Base-by-base conservation (phyloP, 2,888 invertebrate genomes). In the Hydropsyche betteni region DNA sequence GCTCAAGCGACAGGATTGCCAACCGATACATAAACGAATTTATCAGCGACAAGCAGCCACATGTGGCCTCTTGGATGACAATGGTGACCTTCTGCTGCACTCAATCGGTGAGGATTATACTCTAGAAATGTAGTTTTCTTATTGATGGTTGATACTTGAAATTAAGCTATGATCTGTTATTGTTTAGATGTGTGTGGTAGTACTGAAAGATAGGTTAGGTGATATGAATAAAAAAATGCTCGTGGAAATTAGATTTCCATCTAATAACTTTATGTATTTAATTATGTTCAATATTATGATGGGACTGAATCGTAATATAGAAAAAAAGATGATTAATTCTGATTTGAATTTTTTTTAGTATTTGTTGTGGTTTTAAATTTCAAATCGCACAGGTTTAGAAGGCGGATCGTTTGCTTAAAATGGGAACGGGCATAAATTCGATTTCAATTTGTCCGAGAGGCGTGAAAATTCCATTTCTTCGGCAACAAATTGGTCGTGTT, bases 11-110 rank as follows among this genome's bases (percentile, higher is more conserved):
- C 50, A 69, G 68, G 68, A 78, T 79, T 79, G 77, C 76, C 73
- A 77, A 77, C 77, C 76, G 79, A 74, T 74, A 75, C 76, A 70
- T 77, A 75, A 78, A 75, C 75, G 69, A 77, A 79, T 79, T 79
- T 79, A 79, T 79, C 79, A 74, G 77, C 75, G 53, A 50, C 34
- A 55, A 44, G 34, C 79, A 79, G 79, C 69, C 72, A 72, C 61
- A 72, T 72, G 72, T 36, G 72, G 14, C 72, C 72, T 24, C 12
- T 16, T 10, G 0, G 36, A 34, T n/a, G 64, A 36, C 64, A 34
- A 12, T 3, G 1, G 44, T 44, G 44, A 44, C 44, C 44, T 44
- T 44, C 44, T 8, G 44, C n/a, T 14, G 36, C 34, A 33, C 64
- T 36, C 64, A 64, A 64, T 33, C 36, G 24, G 64, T 36, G 36